Evolutionary conservation across 2,113 vertebrate species (phyloP), one percentile per base, ranked within the genome.

Genomic region (Leucosticte australis): DNA sequence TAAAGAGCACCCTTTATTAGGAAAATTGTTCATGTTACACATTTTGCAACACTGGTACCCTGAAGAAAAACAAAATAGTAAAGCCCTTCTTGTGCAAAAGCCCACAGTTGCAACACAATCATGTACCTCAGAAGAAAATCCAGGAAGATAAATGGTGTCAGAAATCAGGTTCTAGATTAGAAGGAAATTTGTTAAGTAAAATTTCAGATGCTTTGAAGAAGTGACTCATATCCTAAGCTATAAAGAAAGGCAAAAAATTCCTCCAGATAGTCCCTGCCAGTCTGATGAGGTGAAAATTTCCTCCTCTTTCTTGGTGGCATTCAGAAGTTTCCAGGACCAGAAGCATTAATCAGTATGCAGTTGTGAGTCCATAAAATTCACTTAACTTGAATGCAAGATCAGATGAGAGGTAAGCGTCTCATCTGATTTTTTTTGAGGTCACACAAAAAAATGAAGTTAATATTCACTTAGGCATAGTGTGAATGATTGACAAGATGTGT

Each of bases 191-290:
- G 27, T 55, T 28, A 42, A 77, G 37, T 90, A 69, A 69, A 86
- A 86, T 69, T 88, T 74, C 71, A 55, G 50, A 24, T 87, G 21
- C 65, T 93, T 70, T 67, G 39, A 83, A 70, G 47, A 59, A 90
- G 33, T 83, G 39, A 55, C 27, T 89, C 35, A 10, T 44, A 50
- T n/a, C 35, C 47, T 67, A 50, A 88, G 17, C n/a, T 83, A 77
- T 50, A 62, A 68, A 76, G 53, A 73, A 71, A 62, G 21, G 46
- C 37, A 77, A n/a, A 92, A 80, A 77, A 83, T 77, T 22, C 35
- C 16, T 65, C 42, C 37, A 84, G 65, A 33, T 33, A n/a, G 6
- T 60, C n/a, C 19, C 21, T 88, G 50, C 41, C 23, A 55, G 28
- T 88, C 42, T 83, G 55, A 46, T 11, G 3, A 57, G 37, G 18